Percentiles rank a stretch among this genome's conserved stretches.
Conservation (phyloP, 2,797 vertebrate genomes). For the Sylvilagus floridanus region DNA sequence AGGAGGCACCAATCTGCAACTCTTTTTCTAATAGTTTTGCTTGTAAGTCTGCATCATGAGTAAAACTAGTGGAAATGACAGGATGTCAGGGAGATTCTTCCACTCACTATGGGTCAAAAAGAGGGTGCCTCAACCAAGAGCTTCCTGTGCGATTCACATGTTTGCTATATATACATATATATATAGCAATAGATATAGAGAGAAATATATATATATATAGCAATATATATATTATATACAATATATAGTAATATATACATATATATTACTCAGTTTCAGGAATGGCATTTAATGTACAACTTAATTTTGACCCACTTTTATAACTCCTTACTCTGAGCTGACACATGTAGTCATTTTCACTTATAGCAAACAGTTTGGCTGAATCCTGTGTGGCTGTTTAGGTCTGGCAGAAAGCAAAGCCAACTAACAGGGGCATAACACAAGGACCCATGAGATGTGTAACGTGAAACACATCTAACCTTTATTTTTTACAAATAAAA, state of each 20-base stretch:
- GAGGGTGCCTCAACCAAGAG: neutral
- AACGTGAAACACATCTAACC: neutral
- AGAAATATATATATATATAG: no score
- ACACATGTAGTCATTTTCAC: conserved; percentile 49
- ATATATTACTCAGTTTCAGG: neutral
- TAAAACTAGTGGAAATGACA: no score
- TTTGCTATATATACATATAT: neutral
- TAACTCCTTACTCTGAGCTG: neutral
- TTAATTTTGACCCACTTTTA: conserved; percentile 37
- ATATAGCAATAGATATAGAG: no score
- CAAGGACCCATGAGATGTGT: neutral
- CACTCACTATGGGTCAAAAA: neutral
- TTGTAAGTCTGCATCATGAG: no score
- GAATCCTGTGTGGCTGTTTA: neutral
- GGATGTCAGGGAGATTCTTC: neutral
- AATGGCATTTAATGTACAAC: conserved; percentile 2
- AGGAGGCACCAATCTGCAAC: no score
- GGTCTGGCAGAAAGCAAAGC: neutral
- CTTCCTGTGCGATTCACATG: neutral
- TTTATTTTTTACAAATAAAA: neutral
- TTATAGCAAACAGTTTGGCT: neutral
- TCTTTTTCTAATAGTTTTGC: no score
- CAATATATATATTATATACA: no score
- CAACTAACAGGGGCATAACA: neutral
- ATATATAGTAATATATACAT: no score